Conservation (phyloP, 2,888 invertebrate genomes). For the Halictus quadricinctus region DNA sequence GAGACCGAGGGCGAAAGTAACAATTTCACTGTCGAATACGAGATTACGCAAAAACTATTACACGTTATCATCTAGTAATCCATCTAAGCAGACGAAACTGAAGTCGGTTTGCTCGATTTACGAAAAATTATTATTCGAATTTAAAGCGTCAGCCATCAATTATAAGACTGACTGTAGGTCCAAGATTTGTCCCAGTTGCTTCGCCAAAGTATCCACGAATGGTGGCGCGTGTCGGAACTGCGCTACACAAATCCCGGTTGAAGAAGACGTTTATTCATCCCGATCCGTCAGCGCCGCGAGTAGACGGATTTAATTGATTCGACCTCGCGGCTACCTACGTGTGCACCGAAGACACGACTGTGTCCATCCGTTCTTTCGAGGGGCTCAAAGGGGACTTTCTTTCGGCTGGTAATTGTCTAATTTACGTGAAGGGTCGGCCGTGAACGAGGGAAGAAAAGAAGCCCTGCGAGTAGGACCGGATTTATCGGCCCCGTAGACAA, state of each 20-base stretch:
- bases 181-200: neutral
- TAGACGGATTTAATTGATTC: constrained; percentile 62
- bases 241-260: constrained; percentile 48
- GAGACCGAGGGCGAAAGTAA: neutral
- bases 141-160: too few relatives aligned
- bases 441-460: constrained; percentile 36
- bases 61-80: too few relatives aligned
- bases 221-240: constrained; percentile 18
- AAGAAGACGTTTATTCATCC: constrained; percentile 50
- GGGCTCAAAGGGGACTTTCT: constrained; percentile 53
- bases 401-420: constrained; percentile 58
- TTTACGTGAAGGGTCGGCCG: constrained; percentile 34
- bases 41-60: too few relatives aligned
- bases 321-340: constrained; percentile 46
- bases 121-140: too few relatives aligned
- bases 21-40: too few relatives aligned
- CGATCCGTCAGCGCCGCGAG: constrained; percentile 35
- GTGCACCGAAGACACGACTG: constrained; percentile 22
- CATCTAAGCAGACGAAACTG: neutral
- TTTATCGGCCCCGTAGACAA: constrained; percentile 48
- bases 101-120: neutral
- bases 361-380: neutral
- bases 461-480: constrained; percentile 44
- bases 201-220: too few relatives aligned
- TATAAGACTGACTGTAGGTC: neutral